Evolutionary conservation across 2,888 invertebrate genomes (phyloP).

Genomic region (Lottia gigantea): DNA sequence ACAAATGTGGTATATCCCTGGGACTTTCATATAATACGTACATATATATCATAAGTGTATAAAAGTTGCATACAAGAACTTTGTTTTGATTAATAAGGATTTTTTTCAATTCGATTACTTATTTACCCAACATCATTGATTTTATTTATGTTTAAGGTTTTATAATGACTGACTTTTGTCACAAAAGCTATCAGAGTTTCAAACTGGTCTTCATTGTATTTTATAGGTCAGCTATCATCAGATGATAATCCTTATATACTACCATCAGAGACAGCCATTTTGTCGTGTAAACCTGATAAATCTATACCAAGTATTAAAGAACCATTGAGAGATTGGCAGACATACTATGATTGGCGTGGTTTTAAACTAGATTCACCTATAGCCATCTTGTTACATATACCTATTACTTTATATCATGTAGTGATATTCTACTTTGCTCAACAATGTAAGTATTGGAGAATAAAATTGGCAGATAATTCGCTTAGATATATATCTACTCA

Average conservation of each 20-base stretch:
- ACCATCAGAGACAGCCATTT: slow-evolving; percentile 38
- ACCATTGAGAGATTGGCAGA: slow-evolving; percentile 39
- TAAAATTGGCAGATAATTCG: too few species aligned
- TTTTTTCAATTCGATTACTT: too few species aligned
- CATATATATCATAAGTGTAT: too few species aligned
- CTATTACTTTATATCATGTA: slow-evolving; percentile 61
- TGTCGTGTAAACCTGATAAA: slow-evolving; percentile 22
- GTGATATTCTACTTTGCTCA: slow-evolving; percentile 41
- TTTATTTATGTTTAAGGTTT: too few species aligned
- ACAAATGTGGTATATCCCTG: too few species aligned
- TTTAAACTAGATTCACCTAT: slow-evolving; percentile 57
- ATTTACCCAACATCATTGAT: too few species aligned
- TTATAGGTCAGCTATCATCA: slow-evolving; percentile 14
- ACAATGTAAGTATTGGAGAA: slow-evolving; percentile 44
- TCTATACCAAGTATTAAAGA: neutral
- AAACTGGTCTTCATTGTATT: neutral
- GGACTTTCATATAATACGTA: too few species aligned
- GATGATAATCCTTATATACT: slow-evolving; percentile 37
- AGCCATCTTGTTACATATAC: slow-evolving; percentile 57
- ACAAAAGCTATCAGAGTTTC: too few species aligned
- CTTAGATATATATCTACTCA: too few species aligned
- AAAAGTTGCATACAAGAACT: too few species aligned
- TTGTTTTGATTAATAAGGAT: too few species aligned
- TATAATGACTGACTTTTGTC: too few species aligned
- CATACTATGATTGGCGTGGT: slow-evolving; percentile 49